Base-by-base conservation (phyloP, 2,888 invertebrate species). In the Caenorhabditis sp. region DNA sequence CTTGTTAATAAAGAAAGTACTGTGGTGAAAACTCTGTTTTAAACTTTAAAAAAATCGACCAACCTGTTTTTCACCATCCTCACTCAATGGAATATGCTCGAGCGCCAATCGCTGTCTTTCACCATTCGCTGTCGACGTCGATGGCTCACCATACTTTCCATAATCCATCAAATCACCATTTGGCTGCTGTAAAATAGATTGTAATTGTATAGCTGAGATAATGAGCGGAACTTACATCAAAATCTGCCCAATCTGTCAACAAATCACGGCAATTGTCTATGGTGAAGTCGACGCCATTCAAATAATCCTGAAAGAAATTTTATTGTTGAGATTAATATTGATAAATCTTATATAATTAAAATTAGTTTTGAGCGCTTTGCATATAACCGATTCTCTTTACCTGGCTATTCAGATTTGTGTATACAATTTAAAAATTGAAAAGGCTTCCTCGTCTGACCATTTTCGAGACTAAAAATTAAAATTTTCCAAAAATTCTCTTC, bases 191-290 rank as follows among this genome's bases (percentile, higher is more conserved):
- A 52, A 52, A 8, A 10, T n/a, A n/a, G n/a, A n/a, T n/a, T n/a
- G n/a, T n/a, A n/a, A n/a, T n/a, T n/a, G n/a, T n/a, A n/a, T n/a
- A 10, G 31, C 31, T 7, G 10, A 10, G 26, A 56, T 3, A 14
- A 10, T 27, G 12, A 21, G n/a, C n/a, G n/a, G 2, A 43, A 59
- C 49, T 49, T 4, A 43, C 43, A 26, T 43, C 49, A 43, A 43
- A 23, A 25, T 59, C 43, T 7, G 17, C 77, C 83, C 83, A 84
- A 50, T 77, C 63, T 17, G 59, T 54, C 26, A 80, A 60, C 43
- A 78, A 27, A 56, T 78, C 78, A 2, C 80, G 62, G 59, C 84
- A 79, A 20, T 78, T 81, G 58, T 84, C 84, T 38, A 85, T 78
- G 10, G 63, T 59, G 10, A 59, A 52, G 38, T 85, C 85, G 20